These are phyloP conservation scores for Drosophila melanica DNA, from an alignment of 1,140 invertebrate genomes.

Conservation along the genomic window DNA sequence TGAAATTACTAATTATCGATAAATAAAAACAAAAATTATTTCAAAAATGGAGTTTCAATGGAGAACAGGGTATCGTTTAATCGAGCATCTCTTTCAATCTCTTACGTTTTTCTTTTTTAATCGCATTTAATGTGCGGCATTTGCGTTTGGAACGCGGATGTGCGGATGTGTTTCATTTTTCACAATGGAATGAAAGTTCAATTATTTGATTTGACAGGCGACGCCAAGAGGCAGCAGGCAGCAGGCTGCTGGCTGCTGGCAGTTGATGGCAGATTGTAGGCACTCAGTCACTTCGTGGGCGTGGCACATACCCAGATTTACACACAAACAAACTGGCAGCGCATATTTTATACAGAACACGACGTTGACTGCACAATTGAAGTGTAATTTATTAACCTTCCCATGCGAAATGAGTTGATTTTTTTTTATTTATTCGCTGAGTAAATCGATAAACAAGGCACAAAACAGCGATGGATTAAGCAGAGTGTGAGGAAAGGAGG, in stretches of 20 bases:
- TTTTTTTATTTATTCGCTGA: conserved; percentile 1
- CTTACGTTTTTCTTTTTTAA: conserved; percentile 40
- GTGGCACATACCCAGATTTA: conserved; percentile 26
- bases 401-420: conserved; percentile 46
- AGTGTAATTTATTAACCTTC: conserved; percentile 73
- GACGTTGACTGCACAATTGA: conserved; percentile 70
- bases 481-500: no score
- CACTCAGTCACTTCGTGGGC: conserved; percentile 3
- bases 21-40: no score
- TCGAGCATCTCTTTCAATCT: not conserved
- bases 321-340: conserved; percentile 39
- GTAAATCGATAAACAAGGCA: conserved; percentile 34
- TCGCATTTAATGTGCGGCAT: conserved; percentile 75
- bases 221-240: conserved; percentile 39
- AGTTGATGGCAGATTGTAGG: not conserved
- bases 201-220: conserved; percentile 79
- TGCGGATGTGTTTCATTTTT: conserved; percentile 66
- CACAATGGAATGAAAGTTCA: conserved; percentile 79
- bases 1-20: no score
- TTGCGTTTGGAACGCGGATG: conserved; percentile 48
- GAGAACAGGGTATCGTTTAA: not conserved
- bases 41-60: no score
- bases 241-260: conserved; percentile 16
- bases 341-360: conserved; percentile 59
- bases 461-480: conserved; percentile 9